Evolutionary conservation across 2,888 invertebrate genomes (phyloP), one percentile per base, ranked within the genome.

Genomic region (Campoplex capitator): DNA sequence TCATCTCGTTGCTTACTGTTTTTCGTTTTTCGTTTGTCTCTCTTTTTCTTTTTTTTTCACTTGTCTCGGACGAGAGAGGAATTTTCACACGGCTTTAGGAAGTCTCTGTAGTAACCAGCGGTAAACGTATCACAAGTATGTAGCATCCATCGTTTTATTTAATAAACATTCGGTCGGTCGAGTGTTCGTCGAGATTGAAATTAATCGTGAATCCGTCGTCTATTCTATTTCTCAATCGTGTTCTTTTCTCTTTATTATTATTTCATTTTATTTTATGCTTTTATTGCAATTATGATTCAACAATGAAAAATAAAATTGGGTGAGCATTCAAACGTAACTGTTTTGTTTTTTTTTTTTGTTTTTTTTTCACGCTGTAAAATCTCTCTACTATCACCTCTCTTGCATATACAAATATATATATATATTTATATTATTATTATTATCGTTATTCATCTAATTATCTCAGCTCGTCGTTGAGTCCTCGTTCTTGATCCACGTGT

Each of bases 21-120:
- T 35, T 13, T 74, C 56, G 51, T 23, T 28, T 62, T 38, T 58
- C 38, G 38, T 38, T 42, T 74, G 23, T 35, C 32, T 35, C 6
- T 38, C 9, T 32, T 28, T 71, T n/a, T 35, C 42, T 68, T 65
- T 58, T 23, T 35, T 68, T 38, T n/a, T 82, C 58, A 42, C 54
- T 62, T 28, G 68, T 78, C 62, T 65, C 80, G 45, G 32, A 6
- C 1, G 71, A 80, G 70, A 65, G 73, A 79, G 82, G 65, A 85
- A 78, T 82, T 85, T 51, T 71, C 65, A 85, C 86, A 86, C 93
- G 92, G 92, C 93, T 87, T 83, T 94, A 94, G 94, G 94, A 94
- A 94, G 94, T 94, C 93, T 94, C 94, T 94, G 94, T 94, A 94
- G 94, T 94, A 94, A 94, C 94, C 94, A 94, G 94, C 93, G 93